phyloP scores from a whole-genome alignment of 2,888 invertebrate genomes.

The Ormyrus rosae region DNA sequence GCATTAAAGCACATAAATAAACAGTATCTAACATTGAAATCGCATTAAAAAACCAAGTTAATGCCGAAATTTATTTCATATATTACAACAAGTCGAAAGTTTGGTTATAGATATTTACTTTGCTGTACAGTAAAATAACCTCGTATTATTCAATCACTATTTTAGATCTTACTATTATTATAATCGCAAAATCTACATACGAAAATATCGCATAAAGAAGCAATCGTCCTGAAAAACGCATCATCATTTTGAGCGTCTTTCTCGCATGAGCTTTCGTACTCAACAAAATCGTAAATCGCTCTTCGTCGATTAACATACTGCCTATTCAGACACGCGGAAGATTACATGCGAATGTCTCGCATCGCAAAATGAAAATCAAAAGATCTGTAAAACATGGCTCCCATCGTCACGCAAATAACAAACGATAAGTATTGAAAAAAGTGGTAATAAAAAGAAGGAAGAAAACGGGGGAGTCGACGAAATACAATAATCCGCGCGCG shows the following conservation, averaged over 20 bases:
- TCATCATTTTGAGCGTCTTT: too few relatives aligned
- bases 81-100: too few relatives aligned
- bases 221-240: too few relatives aligned
- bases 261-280: too few relatives aligned
- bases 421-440: background rate
- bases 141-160: background rate
- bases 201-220: too few relatives aligned
- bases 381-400: conserved; percentile 9
- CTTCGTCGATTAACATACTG: conserved; percentile 47
- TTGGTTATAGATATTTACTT: too few relatives aligned
- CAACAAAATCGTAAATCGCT: background rate
- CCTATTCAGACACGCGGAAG: conserved; percentile 18
- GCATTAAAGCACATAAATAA: too few relatives aligned
- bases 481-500: conserved; percentile 9
- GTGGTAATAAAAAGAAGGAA: background rate
- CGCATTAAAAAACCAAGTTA: too few relatives aligned
- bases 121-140: background rate
- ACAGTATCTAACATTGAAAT: too few relatives aligned
- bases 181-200: conserved; percentile 1
- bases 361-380: conserved; percentile 19
- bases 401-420: conserved; percentile 17
- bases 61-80: background rate
- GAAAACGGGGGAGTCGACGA: conserved; percentile 1
- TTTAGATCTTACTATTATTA: conserved; percentile 1
- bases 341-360: conserved; percentile 26